Base-by-base conservation (phyloP, 2,888 invertebrate genomes). In the Hypselothyrea guttata region DNA sequence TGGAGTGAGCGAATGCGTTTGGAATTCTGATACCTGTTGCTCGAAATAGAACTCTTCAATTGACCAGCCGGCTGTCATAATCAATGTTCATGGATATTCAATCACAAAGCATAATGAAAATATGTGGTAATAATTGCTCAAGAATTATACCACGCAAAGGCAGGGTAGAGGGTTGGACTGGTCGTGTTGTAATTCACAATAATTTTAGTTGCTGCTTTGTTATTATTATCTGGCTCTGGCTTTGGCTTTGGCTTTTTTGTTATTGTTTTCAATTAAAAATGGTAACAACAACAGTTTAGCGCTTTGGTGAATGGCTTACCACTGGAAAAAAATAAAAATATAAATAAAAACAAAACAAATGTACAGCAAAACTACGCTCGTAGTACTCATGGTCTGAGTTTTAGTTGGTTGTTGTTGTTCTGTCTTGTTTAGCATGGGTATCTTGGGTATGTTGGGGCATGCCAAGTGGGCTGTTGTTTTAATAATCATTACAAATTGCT, bases 401-500 rank as follows among this genome's bases (percentile, higher is more conserved):
- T n/a, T n/a, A n/a, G n/a, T n/a, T n/a, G n/a, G n/a, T n/a, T n/a
- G n/a, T n/a, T n/a, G n/a, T 22, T 22, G 22, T 22, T 22, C 3
- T 73, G 68, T 34, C 69, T 47, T 48, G 69, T 56, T 71, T 73
- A 63, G 75, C 75, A 75, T 63, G 60, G 59, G 49, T 72, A 71
- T 68, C 55, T 55, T 38, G 38, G 44, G 16, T 51, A 56, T 57
- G 41, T 48, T 41, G 53, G 51, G 68, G 75, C 75, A 60, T 55
- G 67, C 72, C 67, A 67, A 62, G 72, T 73, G 68, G 81, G 67
- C 65, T 61, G 69, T 63, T 81, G 86, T 84, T 79, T 81, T 81
- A 84, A 73, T 81, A 84, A 84, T 74, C 82, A 86, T 86, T 81
- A 81, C 81, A 81, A 81, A 81, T 81, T 84, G 74, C 77, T 85